Percentiles rank a stretch among this genome's conserved stretches.
Evolutionary conservation across 2,888 invertebrate species (phyloP).

Genomic region (Neuroscelio doddi): DNA sequence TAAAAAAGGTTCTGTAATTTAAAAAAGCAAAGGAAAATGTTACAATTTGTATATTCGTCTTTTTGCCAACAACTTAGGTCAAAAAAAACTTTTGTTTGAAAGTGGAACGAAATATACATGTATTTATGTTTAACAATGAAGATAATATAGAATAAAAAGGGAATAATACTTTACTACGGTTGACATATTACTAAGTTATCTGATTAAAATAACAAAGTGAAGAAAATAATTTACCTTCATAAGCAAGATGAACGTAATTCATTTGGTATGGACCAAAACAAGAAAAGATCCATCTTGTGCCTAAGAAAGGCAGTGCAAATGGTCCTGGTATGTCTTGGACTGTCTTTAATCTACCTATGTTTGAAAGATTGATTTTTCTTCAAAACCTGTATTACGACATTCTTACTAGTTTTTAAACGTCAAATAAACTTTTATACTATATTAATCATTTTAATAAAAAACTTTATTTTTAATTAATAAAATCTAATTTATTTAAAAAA

Average conservation of each 20-base stretch:
- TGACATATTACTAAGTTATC: background rate
- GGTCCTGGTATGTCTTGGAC: constrained; percentile 82
- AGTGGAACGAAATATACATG: too few species aligned
- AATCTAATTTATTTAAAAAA: too few species aligned
- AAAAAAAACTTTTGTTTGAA: too few species aligned
- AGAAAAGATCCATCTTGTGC: constrained; percentile 87
- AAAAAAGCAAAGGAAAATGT: too few species aligned
- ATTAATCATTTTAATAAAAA: too few species aligned
- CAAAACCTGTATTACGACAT: constrained; percentile 27
- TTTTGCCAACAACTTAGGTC: too few species aligned
- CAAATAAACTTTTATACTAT: too few species aligned
- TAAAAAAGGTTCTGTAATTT: too few species aligned
- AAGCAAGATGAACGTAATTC: constrained; percentile 85
- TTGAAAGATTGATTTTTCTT: constrained; percentile 5
- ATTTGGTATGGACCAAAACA: constrained; percentile 78
- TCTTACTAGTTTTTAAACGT: too few species aligned
- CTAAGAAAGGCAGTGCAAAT: constrained; percentile 80
- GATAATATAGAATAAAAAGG: background rate
- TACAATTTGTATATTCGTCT: background rate
- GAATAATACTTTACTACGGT: background rate
- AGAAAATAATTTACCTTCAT: constrained; percentile 76
- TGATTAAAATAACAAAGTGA: background rate
- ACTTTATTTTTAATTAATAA: too few species aligned
- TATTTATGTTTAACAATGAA: too few species aligned
- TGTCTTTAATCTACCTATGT: constrained; percentile 47